Evolutionary conservation across 2,113 vertebrate genomes (phyloP).

Genomic region (Lasiurus cinereus): DNA sequence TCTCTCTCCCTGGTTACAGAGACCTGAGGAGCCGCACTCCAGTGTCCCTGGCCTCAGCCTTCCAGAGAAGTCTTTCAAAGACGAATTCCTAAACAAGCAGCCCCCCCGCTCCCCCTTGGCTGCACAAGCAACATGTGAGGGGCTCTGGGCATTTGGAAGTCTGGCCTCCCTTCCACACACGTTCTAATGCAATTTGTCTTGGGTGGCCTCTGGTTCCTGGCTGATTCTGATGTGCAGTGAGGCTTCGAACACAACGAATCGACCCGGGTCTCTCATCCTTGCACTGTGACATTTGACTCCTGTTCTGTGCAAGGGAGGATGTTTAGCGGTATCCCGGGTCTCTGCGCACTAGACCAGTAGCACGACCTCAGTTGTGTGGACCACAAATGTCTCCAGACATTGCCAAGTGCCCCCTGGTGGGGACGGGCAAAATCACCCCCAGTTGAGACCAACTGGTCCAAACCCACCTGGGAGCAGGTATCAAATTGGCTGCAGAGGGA

Average conservation of each 20-base stretch:
- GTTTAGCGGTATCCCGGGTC: not conserved
- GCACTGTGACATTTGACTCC: no score
- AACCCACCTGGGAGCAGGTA: not conserved
- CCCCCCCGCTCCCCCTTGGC: rapidly evolving
- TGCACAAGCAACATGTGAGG: rapidly evolving
- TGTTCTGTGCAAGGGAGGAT: rapidly evolving
- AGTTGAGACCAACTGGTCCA: not conserved
- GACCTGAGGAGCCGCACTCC: not conserved
- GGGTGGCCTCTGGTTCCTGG: not conserved
- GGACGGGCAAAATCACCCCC: not conserved
- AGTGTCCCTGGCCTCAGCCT: not conserved
- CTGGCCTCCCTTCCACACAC: no score
- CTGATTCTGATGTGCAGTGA: not conserved
- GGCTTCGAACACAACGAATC: not conserved
- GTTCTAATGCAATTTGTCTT: no score
- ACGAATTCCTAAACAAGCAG: rapidly evolving
- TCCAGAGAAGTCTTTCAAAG: not conserved
- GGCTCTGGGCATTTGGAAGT: rapidly evolving
- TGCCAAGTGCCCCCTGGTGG: not conserved
- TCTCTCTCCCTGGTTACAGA: not conserved
- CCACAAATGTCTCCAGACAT: not conserved
- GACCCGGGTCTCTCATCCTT: not conserved
- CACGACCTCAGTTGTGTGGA: not conserved
- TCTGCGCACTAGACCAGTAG: not conserved
- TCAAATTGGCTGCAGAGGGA: no score